A percentile compares a stretch with the other conserved stretches of the same genome.
These are phyloP conservation scores for Cheumatopsyche charites DNA, from an alignment of 1,140 invertebrate genomes.

Conservation along the genomic window DNA sequence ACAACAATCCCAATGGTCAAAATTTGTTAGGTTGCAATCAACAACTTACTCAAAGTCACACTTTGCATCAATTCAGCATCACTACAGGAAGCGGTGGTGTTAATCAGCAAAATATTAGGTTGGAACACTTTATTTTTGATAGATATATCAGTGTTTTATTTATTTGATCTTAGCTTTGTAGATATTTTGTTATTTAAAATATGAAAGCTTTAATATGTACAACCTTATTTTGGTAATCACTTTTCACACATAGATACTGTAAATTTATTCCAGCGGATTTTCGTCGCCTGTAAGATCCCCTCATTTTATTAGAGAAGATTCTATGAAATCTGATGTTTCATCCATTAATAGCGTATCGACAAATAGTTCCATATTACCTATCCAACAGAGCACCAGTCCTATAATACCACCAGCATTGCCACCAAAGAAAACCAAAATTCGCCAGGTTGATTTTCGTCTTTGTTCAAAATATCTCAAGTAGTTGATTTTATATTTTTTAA, in stretches of 20 bases:
- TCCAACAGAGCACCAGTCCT: constrained; percentile 14
- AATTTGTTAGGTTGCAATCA: constrained; percentile 25
- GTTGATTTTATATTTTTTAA: not conserved
- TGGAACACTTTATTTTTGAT: not conserved
- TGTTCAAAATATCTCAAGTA: not conserved
- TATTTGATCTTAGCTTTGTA: not conserved
- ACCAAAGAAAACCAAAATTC: constrained; percentile 70
- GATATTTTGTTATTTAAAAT: not conserved
- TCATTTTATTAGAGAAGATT: constrained; percentile 38
- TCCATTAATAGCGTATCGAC: constrained; percentile 35
- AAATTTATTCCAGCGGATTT: constrained; percentile 37
- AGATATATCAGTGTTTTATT: not conserved
- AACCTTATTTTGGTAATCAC: not conserved
- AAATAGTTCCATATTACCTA: constrained; percentile 21
- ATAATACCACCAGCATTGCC: constrained; percentile 76
- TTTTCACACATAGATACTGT: not conserved
- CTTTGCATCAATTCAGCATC: constrained; percentile 45
- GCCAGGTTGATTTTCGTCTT: constrained; percentile 52
- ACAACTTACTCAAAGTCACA: constrained; percentile 46
- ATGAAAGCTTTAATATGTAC: too few species aligned
- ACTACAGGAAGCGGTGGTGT: constrained; percentile 10
- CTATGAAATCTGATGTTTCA: constrained; percentile 41
- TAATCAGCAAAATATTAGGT: constrained; percentile 32
- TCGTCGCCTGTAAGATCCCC: constrained; percentile 45
- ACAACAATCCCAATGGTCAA: constrained; percentile 38